Base-by-base conservation (phyloP, 1,140 invertebrate genomes). In the Pseudobourletiella spinata region DNA sequence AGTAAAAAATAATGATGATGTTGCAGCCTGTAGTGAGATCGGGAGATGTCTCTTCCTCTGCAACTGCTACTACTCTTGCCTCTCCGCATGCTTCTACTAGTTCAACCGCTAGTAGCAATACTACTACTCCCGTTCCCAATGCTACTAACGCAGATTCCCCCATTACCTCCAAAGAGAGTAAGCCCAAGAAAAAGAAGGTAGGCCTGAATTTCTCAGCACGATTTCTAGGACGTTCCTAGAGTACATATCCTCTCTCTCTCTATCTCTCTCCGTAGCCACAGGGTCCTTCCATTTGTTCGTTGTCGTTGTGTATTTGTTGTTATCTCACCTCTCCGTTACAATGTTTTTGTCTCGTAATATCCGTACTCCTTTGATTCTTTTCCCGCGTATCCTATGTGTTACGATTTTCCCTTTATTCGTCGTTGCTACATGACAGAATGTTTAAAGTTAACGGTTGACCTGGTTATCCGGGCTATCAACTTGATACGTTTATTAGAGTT, bases 181-280 rank as follows among this genome's bases (percentile, higher is more conserved):
- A 62, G 42, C 29, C 60, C 44, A 62, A 62, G 48, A 62, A 62
- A 42, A 62, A 62, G 48, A 62, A 62, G 60, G 60, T 62, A 62
- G 52, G 52, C 30, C 30, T 56, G 28, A 46, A 30, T 61, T 61
- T 62, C 30, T 32, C 52, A 30, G 60, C 42, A 24, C 52, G 60
- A 55, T 62, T 62, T 57, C 60, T 62, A 39, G 60, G 60, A 4
- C 39, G 60, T 29, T 62, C 60, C 42, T 62, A 57, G 48, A 25
- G 6, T 46, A 11, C 44, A 8, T 14, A 46, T 14, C 18, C 44
- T 4, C 28, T 25, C 6, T 26, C 2, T 51, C 24, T 22, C 4
- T 24, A 8, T 59, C 18, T 29, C 24, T 46, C 24, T 46, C 3
- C 24, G n/a, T 46, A 3, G 43, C 44, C 24, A 11, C 16, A 22